Conservation (phyloP, 2,797 vertebrate genomes). For the Lophius americanus region DNA sequence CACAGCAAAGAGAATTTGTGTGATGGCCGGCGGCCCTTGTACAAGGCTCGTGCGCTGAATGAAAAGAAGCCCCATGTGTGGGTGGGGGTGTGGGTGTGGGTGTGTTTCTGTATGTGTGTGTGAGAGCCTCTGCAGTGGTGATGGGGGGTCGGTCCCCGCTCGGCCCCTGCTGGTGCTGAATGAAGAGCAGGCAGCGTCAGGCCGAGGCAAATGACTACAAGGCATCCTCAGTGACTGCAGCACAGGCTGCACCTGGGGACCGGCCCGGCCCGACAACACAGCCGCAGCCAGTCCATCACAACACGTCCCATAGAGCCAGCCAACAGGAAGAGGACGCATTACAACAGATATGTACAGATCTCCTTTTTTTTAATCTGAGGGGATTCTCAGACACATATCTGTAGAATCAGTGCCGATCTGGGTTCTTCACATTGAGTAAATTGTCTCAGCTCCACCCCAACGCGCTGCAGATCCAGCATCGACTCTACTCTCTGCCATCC, state of each 20-base stretch:
- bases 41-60: slow-evolving; percentile 72
- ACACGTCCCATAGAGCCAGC: slow-evolving; percentile 10
- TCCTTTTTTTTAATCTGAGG: too few species aligned
- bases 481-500: too few species aligned
- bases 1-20: slow-evolving; percentile 57
- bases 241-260: slow-evolving; percentile 73
- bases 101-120: slow-evolving; percentile 28
- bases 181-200: slow-evolving; percentile 75
- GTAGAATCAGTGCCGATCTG: too few species aligned
- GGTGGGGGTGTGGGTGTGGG: slow-evolving; percentile 29
- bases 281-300: slow-evolving; percentile 33
- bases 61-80: slow-evolving; percentile 59
- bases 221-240: slow-evolving; percentile 80
- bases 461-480: too few species aligned
- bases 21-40: slow-evolving; percentile 67
- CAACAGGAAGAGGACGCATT: too few species aligned
- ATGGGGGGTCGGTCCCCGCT: slow-evolving; percentile 59
- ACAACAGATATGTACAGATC: too few species aligned
- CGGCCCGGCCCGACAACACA: slow-evolving; percentile 53
- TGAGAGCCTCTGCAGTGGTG: slow-evolving; percentile 58
- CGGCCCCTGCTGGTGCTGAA: slow-evolving; percentile 65
- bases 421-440: too few species aligned
- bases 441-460: too few species aligned
- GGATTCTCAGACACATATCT: too few species aligned
- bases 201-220: slow-evolving; percentile 76